Percentiles rank a stretch among this genome's conserved stretches.
phyloP scores from a whole-genome alignment of 2,888 invertebrate species.

The Uloborus plumipes region DNA sequence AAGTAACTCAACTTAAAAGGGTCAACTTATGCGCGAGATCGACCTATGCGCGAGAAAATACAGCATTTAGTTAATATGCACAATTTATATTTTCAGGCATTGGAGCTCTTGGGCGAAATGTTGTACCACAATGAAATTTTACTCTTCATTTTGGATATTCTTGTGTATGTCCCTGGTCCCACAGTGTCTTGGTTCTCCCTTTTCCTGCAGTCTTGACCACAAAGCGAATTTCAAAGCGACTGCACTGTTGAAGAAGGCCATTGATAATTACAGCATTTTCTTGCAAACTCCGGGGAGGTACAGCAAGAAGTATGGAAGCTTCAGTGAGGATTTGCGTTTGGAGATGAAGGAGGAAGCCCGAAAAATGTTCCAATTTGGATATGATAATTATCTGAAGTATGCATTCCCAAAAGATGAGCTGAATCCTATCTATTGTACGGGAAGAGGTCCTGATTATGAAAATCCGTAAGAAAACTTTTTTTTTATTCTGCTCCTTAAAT shows the following conservation, averaged over 20 bases:
- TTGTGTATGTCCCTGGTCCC: background rate
- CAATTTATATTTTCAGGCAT: constrained; percentile 21
- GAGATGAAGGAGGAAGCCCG: constrained; percentile 72
- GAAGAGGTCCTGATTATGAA: constrained; percentile 77
- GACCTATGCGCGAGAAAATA: too few relatives aligned
- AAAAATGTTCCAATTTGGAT: constrained; percentile 76
- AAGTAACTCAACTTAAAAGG: too few relatives aligned
- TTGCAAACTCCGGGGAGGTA: constrained; percentile 66
- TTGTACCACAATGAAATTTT: constrained; percentile 54
- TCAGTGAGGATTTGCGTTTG: constrained; percentile 70
- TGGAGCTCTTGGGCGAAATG: constrained; percentile 22
- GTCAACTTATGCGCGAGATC: too few relatives aligned
- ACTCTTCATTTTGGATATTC: constrained; percentile 24
- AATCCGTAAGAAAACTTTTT: constrained; percentile 74
- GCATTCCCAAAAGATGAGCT: constrained; percentile 78
- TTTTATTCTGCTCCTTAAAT: too few relatives aligned
- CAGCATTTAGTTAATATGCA: too few relatives aligned
- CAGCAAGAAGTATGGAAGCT: constrained; percentile 70
- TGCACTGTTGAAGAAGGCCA: constrained; percentile 75
- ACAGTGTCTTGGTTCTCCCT: constrained; percentile 4
- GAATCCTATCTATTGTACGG: constrained; percentile 77
- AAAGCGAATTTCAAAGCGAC: constrained; percentile 32
- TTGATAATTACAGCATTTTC: constrained; percentile 65
- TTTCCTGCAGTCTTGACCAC: constrained; percentile 50
- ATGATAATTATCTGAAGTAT: constrained; percentile 77